Evolutionary conservation across 2,113 vertebrate genomes (phyloP).

Genomic region (Ibidorhyncha struthersii): DNA sequence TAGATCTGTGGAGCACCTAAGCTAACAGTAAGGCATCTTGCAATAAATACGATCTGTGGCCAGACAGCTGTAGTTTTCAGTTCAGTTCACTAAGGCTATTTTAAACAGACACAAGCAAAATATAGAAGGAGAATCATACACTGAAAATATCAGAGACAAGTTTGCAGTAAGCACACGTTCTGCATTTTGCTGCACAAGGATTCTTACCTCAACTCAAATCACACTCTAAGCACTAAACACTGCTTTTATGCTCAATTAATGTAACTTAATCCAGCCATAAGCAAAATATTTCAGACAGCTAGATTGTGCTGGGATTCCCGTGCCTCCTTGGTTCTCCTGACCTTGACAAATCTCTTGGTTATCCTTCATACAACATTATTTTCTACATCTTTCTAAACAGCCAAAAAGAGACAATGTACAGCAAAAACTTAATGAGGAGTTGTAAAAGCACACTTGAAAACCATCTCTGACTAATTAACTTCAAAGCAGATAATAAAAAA

Average conservation of each 20-base stretch:
- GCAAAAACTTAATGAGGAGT: slow-evolving; percentile 34
- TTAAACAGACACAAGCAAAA: not conserved
- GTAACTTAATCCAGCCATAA: slow-evolving; percentile 13
- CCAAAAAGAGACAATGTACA: not conserved
- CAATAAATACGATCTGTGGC: not conserved
- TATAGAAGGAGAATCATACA: not conserved
- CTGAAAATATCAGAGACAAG: not conserved
- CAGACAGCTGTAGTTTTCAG: not conserved
- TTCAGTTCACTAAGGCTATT: not conserved
- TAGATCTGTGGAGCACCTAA: not conserved
- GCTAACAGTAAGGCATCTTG: not conserved
- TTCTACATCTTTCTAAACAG: not conserved
- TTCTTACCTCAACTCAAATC: not conserved
- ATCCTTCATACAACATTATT: not conserved
- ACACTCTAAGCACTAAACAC: not conserved
- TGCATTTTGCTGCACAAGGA: not conserved
- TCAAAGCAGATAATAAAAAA: not conserved
- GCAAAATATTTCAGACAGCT: slow-evolving; percentile 22
- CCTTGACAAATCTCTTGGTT: slow-evolving; percentile 28
- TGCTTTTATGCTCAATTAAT: slow-evolving; percentile 20
- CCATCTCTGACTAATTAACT: slow-evolving; percentile 11
- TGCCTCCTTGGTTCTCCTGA: slow-evolving; percentile 29
- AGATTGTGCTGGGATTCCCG: slow-evolving; percentile 3
- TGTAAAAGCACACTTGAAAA: slow-evolving; percentile 22
- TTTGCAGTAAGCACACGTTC: not conserved